Evolutionary conservation across 2,113 vertebrate genomes (phyloP).

Genomic region (Malurus cyaneus): DNA sequence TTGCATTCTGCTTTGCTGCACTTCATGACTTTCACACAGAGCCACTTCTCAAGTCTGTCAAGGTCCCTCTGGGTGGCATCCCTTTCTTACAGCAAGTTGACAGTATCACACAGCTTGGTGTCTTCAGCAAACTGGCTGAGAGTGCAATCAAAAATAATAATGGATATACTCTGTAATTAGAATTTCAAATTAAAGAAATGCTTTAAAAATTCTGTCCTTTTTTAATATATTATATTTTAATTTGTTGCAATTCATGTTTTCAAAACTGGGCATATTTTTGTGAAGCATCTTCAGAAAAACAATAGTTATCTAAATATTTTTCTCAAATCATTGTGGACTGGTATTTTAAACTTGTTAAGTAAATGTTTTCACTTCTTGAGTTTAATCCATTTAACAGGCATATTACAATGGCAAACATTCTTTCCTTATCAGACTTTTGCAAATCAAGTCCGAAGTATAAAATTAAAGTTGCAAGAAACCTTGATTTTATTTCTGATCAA

Average conservation of each 20-base stretch:
- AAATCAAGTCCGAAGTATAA: slow-evolving; percentile 52
- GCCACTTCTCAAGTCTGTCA: background rate
- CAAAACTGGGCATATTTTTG: slow-evolving; percentile 10
- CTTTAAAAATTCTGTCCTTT: background rate
- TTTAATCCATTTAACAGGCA: slow-evolving; percentile 53
- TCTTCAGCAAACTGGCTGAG: background rate
- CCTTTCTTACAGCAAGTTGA: background rate
- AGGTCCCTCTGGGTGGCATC: background rate
- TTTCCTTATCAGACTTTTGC: slow-evolving; percentile 47
- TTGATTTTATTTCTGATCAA: slow-evolving; percentile 57
- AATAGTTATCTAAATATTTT: background rate
- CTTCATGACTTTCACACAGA: background rate
- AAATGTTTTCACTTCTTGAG: slow-evolving; percentile 36
- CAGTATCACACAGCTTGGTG: background rate
- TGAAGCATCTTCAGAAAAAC: background rate
- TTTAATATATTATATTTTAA: background rate
- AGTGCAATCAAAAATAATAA: background rate
- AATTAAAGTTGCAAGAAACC: slow-evolving; percentile 65
- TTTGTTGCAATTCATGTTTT: background rate
- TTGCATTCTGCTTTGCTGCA: background rate
- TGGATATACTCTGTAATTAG: background rate
- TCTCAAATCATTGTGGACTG: background rate
- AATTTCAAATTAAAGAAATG: background rate
- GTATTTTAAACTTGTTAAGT: slow-evolving; percentile 12
- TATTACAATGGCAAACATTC: slow-evolving; percentile 40